Evolutionary conservation across 2,888 invertebrate species (phyloP), one percentile per base, ranked within the genome.

Genomic region (Disparrhopalites patrizii): DNA sequence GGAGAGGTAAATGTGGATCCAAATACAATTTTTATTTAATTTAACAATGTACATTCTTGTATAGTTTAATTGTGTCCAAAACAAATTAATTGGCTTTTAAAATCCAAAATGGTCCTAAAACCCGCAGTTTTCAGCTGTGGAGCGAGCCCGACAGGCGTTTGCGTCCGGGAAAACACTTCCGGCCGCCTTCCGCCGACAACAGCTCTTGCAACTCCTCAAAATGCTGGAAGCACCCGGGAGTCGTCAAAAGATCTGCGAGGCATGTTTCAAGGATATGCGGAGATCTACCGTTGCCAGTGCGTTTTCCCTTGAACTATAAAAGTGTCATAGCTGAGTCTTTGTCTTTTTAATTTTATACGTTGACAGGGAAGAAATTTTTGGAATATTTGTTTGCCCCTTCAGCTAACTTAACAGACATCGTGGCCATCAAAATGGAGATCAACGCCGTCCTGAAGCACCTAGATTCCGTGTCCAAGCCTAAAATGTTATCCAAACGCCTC

Each of bases 211-310:
- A 62, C 79, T 96, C 27, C 76, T 87, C 47, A 84, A 83, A 62
- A 85, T 97, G 85, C 82, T 93, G 77, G 86, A 89, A 70, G 55
- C 27, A n/a, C 15, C 27, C n/a, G 94, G 96, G 76, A 89, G 93
- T 79, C 81, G 81, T 62, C 82, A 84, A 33, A 40, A 40, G 40
- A 40, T 40, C 15, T 40, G 40, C 13, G 40, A 40, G 40, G 40
- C 40, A 18, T 40, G n/a, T 18, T 13, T 40, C 13, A 40, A 40
- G 13, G 40, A 40, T 13, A 18, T 40, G 13, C 15, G 40, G 40
- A 40, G 18, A 40, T 4, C 40, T 7, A 40, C 5, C 3, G 40
- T 4, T 18, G 40, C n/a, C n/a, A n/a, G n/a, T n/a, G n/a, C n/a
- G n/a, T n/a, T n/a, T n/a, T n/a, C n/a, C n/a, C n/a, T n/a, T n/a